Conservation (phyloP, 1,140 invertebrate species). For the Plectus sambesii region DNA sequence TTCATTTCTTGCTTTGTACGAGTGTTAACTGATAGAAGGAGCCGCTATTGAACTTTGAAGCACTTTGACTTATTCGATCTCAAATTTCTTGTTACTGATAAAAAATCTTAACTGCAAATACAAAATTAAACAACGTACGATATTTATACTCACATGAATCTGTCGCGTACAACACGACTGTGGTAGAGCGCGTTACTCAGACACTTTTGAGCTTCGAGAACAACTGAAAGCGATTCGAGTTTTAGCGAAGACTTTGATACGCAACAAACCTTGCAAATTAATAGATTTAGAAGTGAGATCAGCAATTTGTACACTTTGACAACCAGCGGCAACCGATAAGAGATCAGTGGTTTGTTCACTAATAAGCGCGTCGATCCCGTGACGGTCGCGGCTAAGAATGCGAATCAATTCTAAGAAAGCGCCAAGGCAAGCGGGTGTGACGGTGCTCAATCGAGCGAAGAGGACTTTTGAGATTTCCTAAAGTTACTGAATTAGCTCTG, state of each 20-base stretch:
- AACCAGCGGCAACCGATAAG: constrained; percentile 8
- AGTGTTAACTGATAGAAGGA: no score
- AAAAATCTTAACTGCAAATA: neutral
- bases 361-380: constrained; percentile 9
- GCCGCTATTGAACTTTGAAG: constrained; percentile 2
- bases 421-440: no score
- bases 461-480: no score
- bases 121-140: constrained; percentile 2
- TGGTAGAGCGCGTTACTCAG: constrained; percentile 37
- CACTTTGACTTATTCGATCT: neutral
- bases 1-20: no score
- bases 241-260: constrained; percentile 3
- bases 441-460: no score
- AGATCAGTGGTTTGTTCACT: no score
- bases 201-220: constrained; percentile 37
- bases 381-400: constrained; percentile 28
- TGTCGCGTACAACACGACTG: constrained; percentile 14
- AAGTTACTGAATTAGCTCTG: no score
- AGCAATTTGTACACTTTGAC: constrained; percentile 10
- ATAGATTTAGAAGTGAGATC: constrained; percentile 9
- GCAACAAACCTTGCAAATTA: neutral
- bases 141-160: constrained; percentile 29
- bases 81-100: constrained; percentile 6
- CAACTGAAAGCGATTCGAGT: constrained; percentile 30
- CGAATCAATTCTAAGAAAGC: constrained; percentile 25